phyloP scores from a whole-genome alignment of 92 coral and sea anemone genomes.

The Parazoanthus atlanticus region DNA sequence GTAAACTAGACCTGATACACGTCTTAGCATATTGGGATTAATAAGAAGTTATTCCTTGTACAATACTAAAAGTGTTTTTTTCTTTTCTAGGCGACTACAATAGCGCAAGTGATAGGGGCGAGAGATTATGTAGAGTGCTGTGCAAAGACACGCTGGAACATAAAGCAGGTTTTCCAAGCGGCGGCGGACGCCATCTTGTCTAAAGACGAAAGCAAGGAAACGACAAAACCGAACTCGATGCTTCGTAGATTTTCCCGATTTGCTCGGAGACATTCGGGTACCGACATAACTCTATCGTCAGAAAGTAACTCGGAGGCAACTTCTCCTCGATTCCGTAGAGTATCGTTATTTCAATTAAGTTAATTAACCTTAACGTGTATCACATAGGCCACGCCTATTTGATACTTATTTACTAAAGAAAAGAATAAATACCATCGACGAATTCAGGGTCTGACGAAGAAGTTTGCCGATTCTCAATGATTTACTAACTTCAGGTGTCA shows the following conservation, averaged over 20 bases:
- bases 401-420: too few species aligned
- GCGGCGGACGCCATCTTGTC: conserved; percentile 92
- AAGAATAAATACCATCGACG: neutral
- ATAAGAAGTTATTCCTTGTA: neutral
- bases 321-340: conserved; percentile 58
- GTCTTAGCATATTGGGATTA: neutral
- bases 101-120: conserved; percentile 80
- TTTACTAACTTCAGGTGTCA: neutral
- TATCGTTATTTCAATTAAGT: conserved; percentile 76
- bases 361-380: neutral
- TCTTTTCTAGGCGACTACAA: conserved; percentile 68
- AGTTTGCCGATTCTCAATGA: too few species aligned
- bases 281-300: conserved; percentile 65
- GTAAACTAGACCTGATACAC: too few species aligned
- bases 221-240: conserved; percentile 79
- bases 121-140: conserved; percentile 92
- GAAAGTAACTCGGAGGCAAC: conserved; percentile 42
- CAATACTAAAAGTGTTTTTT: neutral
- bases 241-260: conserved; percentile 86
- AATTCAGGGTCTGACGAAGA: too few species aligned
- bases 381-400: too few species aligned
- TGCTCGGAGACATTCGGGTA: conserved; percentile 77
- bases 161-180: conserved; percentile 84
- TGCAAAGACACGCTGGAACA: conserved; percentile 97
- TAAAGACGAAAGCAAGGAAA: conserved; percentile 66